Evolutionary conservation across 2,113 vertebrate genomes (phyloP), one percentile per base, ranked within the genome.

Genomic region (Amblyornis subalaris): DNA sequence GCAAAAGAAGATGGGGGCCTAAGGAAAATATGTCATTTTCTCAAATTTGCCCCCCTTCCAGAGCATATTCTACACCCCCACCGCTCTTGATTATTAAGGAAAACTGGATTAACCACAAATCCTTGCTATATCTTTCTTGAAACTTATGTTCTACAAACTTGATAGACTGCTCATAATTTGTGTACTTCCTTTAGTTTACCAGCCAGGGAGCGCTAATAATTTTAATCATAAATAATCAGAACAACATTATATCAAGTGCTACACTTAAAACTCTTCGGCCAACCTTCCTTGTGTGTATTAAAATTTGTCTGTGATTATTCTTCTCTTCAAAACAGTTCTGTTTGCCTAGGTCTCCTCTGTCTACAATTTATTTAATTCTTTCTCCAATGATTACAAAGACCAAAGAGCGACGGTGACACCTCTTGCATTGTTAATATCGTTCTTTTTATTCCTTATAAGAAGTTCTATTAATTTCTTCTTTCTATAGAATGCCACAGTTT

Each of bases 321-420:
- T 79, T 71, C 3, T 29, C 8, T 35, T 51, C 60, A 93, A 79
- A 51, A 23, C 4, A 26, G 69, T 11, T 23, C 2, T 48, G 19
- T 47, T 75, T 54, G 14, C 13, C 36, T 60, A 12, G 14, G 12
- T 11, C 5, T 16, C 4, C 29, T 44, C 60, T 23, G 10, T 33
- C n/a, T 88, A 54, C 28, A 57, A 38, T 8, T 10, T 36, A 51
- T 85, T 82, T 70, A 25, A 24, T 66, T 72, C 6, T 55, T 57
- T 87, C 38, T 65, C 18, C 18, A 73, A 10, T 29, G 36, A 38
- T 10, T 26, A 70, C 14, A 73, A 58, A 88, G n/a, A 60, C 9
- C 0, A 0, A 62, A 55, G 14, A 75, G 28, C 50, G 26, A 35
- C 16, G 58, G 8, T 57, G 20, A 42, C 20, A 48, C 3, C 8